Conservation (phyloP, 2,113 vertebrate species). For the Gobius niger region DNA sequence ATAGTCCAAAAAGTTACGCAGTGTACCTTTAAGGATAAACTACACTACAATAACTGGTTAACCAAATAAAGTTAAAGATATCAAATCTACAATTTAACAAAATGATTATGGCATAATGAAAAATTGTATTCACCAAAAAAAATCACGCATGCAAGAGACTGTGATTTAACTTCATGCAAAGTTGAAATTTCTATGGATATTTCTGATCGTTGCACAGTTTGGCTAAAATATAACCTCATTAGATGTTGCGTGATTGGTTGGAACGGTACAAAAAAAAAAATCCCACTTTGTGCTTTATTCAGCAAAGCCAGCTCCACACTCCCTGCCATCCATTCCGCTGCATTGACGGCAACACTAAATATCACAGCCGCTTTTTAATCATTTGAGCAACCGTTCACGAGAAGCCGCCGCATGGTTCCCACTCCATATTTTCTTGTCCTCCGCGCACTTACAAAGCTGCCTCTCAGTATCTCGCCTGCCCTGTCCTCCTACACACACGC, state of each 20-base stretch:
- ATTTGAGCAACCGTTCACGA: conserved; percentile 49
- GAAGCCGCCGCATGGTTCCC: conserved; percentile 36
- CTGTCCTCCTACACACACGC: conserved; percentile 39
- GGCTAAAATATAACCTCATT: too few species aligned
- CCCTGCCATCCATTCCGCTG: background rate
- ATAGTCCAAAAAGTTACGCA: too few species aligned
- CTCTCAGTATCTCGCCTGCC: conserved; percentile 25
- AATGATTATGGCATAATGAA: too few species aligned
- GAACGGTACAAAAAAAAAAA: background rate
- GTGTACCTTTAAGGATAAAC: too few species aligned
- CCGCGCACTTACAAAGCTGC: conserved; percentile 45
- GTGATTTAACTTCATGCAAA: too few species aligned
- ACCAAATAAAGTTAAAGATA: too few species aligned
- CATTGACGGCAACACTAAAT: conserved; percentile 2
- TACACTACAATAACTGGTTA: too few species aligned
- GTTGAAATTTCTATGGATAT: too few species aligned
- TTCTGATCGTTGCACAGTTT: too few species aligned
- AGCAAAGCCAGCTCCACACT: background rate
- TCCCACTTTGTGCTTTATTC: background rate
- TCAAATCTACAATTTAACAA: too few species aligned
- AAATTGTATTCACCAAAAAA: too few species aligned
- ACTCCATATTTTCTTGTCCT: conserved; percentile 40
- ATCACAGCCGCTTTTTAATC: conserved; percentile 52
- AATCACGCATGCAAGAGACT: too few species aligned
- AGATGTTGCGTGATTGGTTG: background rate